A percentile compares a stretch with the other conserved stretches of the same genome.
Conservation (phyloP, 2,113 vertebrate genomes). For the Psilopsiagon aurifrons region DNA sequence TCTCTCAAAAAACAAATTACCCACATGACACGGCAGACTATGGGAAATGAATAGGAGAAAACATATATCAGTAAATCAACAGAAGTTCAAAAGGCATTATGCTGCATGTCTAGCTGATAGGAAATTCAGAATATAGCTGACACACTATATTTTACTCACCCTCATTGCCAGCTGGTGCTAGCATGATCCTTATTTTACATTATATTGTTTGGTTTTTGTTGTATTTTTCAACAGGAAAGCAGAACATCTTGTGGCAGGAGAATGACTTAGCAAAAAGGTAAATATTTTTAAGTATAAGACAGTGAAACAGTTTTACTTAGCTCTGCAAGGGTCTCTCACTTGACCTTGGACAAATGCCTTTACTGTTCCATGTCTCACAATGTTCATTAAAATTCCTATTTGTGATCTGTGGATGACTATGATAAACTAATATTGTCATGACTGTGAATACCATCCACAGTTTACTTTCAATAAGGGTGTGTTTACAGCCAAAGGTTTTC, state of each 20-base stretch:
- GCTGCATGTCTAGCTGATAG: not conserved
- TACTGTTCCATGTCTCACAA: not conserved
- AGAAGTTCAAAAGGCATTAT: not conserved
- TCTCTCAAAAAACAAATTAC: constrained; percentile 51
- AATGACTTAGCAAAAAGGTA: not conserved
- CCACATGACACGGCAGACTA: constrained; percentile 25
- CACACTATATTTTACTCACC: not conserved
- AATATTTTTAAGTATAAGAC: not conserved
- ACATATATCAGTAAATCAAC: constrained; percentile 48
- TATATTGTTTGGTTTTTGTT: not conserved
- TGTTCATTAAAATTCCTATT: not conserved
- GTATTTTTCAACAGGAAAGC: not conserved
- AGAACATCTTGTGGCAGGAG: not conserved
- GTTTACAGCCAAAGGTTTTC: not conserved
- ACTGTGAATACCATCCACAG: not conserved
- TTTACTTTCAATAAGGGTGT: not conserved
- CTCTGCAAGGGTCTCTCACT: not conserved
- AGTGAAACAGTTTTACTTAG: not conserved
- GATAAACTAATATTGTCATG: not conserved
- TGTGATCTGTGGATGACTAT: not conserved
- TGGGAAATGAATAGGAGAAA: constrained; percentile 46
- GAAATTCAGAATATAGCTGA: constrained; percentile 24
- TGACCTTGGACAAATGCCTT: not conserved
- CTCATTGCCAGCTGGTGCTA: not conserved
- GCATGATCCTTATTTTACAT: not conserved